These are phyloP conservation scores for Enteromius paludinosus DNA, from an alignment of 2,797 vertebrate species.

Conservation along the genomic window DNA sequence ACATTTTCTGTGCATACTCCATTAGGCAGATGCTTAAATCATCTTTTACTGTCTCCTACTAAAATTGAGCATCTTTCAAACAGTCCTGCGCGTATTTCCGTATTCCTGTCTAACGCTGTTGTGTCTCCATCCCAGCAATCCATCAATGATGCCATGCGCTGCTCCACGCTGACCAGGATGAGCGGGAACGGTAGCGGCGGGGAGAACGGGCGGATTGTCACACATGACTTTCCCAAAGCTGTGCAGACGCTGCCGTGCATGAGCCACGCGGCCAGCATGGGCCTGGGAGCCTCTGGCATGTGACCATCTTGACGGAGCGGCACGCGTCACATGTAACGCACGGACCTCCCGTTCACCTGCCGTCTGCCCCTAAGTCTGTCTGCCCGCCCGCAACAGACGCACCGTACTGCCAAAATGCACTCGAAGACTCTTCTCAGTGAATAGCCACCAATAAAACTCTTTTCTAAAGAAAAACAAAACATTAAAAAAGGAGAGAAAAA, in stretches of 20 bases:
- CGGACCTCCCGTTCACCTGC: slow-evolving; percentile 57
- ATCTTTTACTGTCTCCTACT: slow-evolving; percentile 41
- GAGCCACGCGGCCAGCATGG: slow-evolving; percentile 97
- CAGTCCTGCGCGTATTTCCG: not conserved
- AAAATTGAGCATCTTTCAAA: slow-evolving; percentile 48
- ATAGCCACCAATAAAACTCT: slow-evolving; percentile 61
- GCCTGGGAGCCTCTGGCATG: slow-evolving; percentile 96
- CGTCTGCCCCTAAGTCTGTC: slow-evolving; percentile 74
- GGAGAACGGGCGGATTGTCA: slow-evolving; percentile 96
- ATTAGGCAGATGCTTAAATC: slow-evolving; percentile 45
- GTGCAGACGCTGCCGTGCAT: slow-evolving; percentile 98
- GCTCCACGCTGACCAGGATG: slow-evolving; percentile 93
- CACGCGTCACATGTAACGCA: slow-evolving; percentile 59
- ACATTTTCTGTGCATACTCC: slow-evolving; percentile 44
- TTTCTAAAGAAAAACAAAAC: slow-evolving; percentile 72
- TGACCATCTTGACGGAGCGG: slow-evolving; percentile 74
- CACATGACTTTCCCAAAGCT: slow-evolving; percentile 96
- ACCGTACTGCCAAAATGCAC: slow-evolving; percentile 70
- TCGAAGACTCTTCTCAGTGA: slow-evolving; percentile 66
- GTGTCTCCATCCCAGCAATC: slow-evolving; percentile 91
- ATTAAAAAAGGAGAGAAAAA: slow-evolving; percentile 56
- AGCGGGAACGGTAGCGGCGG: slow-evolving; percentile 83
- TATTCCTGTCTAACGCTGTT: slow-evolving; percentile 60
- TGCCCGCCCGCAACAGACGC: slow-evolving; percentile 45
- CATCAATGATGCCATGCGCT: slow-evolving; percentile 96